Percentiles rank a stretch among this genome's conserved stretches.
Conservation (phyloP, 1,140 invertebrate genomes). For the Saccostrea echinata region DNA sequence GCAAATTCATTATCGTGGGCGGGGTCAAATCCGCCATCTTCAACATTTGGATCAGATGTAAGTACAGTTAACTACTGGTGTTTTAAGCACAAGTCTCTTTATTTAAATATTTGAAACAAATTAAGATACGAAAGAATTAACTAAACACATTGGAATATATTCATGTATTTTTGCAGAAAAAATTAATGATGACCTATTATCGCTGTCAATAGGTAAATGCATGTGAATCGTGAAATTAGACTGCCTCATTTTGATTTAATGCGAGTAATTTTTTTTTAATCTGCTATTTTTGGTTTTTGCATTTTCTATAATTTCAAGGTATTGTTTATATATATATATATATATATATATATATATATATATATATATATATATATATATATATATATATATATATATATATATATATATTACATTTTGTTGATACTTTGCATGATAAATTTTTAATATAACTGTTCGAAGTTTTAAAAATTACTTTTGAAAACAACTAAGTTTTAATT, state of each 20-base stretch:
- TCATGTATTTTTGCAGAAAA: slow-evolving; percentile 14
- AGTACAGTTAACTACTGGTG: neutral
- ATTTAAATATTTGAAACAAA: neutral
- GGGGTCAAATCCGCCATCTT: slow-evolving; percentile 15
- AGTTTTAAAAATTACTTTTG: too few relatives aligned
- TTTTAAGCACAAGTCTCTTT: neutral
- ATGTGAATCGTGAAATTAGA: neutral
- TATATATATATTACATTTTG: too few relatives aligned
- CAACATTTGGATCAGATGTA: slow-evolving; percentile 37
- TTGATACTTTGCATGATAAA: too few relatives aligned
- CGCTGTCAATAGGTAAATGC: slow-evolving; percentile 20
- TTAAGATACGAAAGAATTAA: neutral
- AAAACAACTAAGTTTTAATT: too few relatives aligned
- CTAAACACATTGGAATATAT: neutral
- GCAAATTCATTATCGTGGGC: slow-evolving; percentile 5
- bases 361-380: neutral
- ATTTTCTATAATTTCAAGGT: neutral
- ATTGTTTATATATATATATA: neutral
- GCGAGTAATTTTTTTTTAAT: neutral
- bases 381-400: neutral
- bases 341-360: neutral
- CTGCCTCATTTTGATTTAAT: neutral
- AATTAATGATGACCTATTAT: slow-evolving; percentile 45
- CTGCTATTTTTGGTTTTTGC: neutral
- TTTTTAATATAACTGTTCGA: too few relatives aligned